Evolutionary conservation across 2,797 vertebrate genomes (phyloP), one percentile per base, ranked within the genome.

Genomic region (Gymnothorax javanicus): DNA sequence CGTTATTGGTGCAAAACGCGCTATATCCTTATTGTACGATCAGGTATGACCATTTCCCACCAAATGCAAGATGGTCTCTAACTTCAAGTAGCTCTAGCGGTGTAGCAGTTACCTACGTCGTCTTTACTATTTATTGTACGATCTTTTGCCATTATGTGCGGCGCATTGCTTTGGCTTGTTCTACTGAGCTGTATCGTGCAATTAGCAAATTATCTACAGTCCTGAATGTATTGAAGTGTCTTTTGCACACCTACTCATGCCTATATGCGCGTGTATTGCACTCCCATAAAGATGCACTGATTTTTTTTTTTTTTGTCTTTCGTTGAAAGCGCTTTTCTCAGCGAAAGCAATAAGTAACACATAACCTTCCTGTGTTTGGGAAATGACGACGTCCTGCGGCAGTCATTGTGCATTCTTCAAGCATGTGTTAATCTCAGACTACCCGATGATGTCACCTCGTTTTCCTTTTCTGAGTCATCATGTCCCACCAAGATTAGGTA

Each of bases 391-490:
- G 58, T 83, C 5, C 33, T 13, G 73, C 27, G 7, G 13, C 73
- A 81, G 77, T 60, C 13, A 84, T 82, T 33, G 59, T 83, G 82
- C 83, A 87, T 86, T 89, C 85, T 82, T n/a, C 67, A 92, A 91
- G 90, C 93, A 86, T 89, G 90, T 89, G 84, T 89, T 89, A 92
- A 88, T 92, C 93, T 87, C 92, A 93, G 94, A 94, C 92, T 94
- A 93, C 84, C 92, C 93, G 89, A 95, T 96, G 96, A 96, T 95
- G 95, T 97, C 95, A 96, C 91, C 90, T 50, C 43, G 89, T 88
- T 91, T 94, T 92, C 85, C 86, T 90, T 85, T 92, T 91, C 88
- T 96, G 96, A 96, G 90, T 96, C 96, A 96, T 96, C 96, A 96
- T 91, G 92, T 93, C 95, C 94, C 94, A 94, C 43, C 75, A 79